Evolutionary conservation across 2,888 invertebrate genomes (phyloP).

Genomic region (Ophion slaviceki): DNA sequence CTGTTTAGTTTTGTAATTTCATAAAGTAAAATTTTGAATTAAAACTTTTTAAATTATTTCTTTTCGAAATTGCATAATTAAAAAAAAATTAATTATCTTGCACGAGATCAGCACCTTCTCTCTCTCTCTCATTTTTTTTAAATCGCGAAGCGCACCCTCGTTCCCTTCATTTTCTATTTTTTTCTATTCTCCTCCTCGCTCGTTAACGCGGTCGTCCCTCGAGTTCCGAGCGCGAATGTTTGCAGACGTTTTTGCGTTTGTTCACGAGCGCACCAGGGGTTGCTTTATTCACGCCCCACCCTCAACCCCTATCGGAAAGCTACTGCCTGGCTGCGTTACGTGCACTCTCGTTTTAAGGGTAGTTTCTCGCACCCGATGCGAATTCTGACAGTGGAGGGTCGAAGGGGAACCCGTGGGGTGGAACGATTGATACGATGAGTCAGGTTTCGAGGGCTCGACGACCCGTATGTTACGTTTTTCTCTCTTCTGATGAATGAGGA

Average conservation of each 20-base stretch:
- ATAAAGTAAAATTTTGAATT: too few species aligned
- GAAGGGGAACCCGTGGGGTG: neutral
- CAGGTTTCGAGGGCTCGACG: neutral
- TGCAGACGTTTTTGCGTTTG: neutral
- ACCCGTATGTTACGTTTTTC: neutral
- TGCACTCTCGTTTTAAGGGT: conserved; percentile 2
- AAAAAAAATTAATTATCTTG: too few species aligned
- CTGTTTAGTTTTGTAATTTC: too few species aligned
- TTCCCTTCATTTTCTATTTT: neutral
- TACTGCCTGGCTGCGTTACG: neutral
- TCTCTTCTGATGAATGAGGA: neutral
- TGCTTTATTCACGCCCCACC: neutral
- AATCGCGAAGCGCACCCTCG: neutral
- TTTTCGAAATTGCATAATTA: too few species aligned
- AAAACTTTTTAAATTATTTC: too few species aligned
- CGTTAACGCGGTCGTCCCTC: neutral
- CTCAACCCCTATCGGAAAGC: neutral
- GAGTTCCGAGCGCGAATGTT: neutral
- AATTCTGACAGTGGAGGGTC: neutral
- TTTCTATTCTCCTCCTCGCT: neutral
- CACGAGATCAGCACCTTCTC: neutral
- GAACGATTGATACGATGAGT: neutral
- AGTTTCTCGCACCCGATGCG: neutral
- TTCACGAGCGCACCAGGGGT: too few species aligned
- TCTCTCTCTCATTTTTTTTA: neutral